Percentiles rank a stretch among this genome's conserved stretches.
Evolutionary conservation across 2,797 vertebrate genomes (phyloP).

Genomic region (Rousettus madagascariensis): DNA sequence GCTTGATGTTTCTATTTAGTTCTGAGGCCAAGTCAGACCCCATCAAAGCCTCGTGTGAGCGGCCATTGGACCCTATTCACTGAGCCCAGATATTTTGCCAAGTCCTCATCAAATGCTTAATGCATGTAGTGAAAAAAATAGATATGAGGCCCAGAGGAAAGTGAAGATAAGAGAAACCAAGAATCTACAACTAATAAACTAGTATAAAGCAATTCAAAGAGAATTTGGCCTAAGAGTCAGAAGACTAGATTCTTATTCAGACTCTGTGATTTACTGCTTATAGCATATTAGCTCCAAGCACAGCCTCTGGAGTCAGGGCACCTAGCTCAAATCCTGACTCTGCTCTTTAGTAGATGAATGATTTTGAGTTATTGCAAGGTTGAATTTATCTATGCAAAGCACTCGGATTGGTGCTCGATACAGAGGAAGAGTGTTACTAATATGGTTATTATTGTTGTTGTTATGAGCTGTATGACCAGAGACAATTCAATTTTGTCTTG

Average conservation of each 20-base stretch:
- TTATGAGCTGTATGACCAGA: background rate
- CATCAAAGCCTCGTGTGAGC: background rate
- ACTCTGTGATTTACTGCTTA: background rate
- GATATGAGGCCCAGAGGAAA: background rate
- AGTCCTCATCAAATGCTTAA: background rate
- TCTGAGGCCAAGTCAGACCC: background rate
- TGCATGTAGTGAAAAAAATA: background rate
- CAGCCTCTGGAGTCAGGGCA: background rate
- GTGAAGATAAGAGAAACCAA: background rate
- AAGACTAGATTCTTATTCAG: background rate
- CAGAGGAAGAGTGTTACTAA: background rate
- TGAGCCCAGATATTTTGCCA: background rate
- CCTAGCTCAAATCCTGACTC: background rate
- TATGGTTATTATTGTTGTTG: background rate
- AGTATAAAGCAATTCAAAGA: background rate
- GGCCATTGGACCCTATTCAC: background rate
- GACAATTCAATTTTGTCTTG: background rate
- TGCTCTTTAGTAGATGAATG: background rate
- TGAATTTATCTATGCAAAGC: background rate
- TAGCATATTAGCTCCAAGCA: background rate
- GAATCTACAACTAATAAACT: background rate
- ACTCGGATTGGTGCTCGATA: background rate
- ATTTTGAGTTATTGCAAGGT: background rate
- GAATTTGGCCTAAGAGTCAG: background rate
- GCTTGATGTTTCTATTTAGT: background rate